Conservation (phyloP, 2,113 vertebrate genomes). For the Catharus minimus region DNA sequence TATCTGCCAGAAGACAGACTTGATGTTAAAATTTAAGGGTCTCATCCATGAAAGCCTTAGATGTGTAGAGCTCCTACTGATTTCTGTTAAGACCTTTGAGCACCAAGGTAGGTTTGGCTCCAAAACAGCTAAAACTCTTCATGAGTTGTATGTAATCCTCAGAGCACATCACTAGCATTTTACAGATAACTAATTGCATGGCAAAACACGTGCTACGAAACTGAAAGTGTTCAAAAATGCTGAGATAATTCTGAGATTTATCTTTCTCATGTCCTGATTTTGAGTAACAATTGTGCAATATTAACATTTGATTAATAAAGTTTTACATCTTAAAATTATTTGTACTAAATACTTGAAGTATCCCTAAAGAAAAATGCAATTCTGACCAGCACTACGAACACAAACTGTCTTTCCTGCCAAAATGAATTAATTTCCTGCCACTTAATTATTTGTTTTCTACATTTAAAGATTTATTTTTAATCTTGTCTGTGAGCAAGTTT, state of each 20-base stretch:
- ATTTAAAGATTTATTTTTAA: constrained; percentile 10
- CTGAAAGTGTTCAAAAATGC: background rate
- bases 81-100: background rate
- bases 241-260: background rate
- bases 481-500: background rate
- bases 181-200: background rate
- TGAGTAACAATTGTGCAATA: background rate
- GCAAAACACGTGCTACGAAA: background rate
- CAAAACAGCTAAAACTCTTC: background rate
- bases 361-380: background rate
- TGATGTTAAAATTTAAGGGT: background rate
- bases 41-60: background rate
- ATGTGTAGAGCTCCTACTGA: background rate
- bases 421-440: background rate
- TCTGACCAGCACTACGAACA: background rate
- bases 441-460: background rate
- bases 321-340: background rate
- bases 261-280: background rate
- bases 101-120: background rate
- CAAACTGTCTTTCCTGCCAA: background rate
- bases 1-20: background rate
- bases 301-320: background rate
- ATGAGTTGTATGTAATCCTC: background rate
- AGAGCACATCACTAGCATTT: background rate
- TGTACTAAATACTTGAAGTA: background rate